These are phyloP conservation scores for Sciurus carolinensis DNA, from an alignment of 2,797 vertebrate genomes.

Conservation along the genomic window DNA sequence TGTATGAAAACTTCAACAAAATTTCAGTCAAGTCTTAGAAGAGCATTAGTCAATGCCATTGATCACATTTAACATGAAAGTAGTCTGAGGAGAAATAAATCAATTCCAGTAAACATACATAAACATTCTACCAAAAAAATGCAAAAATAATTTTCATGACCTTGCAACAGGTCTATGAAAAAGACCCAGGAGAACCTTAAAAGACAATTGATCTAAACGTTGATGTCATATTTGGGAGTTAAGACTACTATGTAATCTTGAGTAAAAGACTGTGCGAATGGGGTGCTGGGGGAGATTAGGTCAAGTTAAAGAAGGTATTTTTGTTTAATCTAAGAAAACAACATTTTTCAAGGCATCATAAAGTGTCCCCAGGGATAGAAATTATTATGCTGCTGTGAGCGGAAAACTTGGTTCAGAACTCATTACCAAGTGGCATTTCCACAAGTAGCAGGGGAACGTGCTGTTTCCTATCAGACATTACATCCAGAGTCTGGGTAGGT, in stretches of 20 bases:
- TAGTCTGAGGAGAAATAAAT: not conserved
- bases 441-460: slow-evolving; percentile 63
- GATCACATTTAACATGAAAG: not conserved
- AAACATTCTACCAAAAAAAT: slow-evolving; percentile 38
- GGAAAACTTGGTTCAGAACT: slow-evolving; percentile 75
- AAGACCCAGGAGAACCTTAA: not conserved
- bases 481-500: slow-evolving; percentile 31
- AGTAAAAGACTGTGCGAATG: slow-evolving; percentile 5
- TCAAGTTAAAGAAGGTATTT: slow-evolving; percentile 35
- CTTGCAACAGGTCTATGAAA: not conserved
- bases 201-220: not conserved
- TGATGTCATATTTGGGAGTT: not conserved
- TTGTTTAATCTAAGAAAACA: slow-evolving; percentile 36
- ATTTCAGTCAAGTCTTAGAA: not conserved
- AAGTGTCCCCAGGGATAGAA: slow-evolving; percentile 56
- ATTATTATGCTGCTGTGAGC: slow-evolving; percentile 45
- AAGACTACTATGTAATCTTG: not conserved
- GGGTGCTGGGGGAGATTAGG: not conserved
- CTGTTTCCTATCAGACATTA: slow-evolving; percentile 80
- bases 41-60: not conserved
- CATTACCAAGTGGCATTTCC: slow-evolving; percentile 80
- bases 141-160: slow-evolving; percentile 11
- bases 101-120: not conserved
- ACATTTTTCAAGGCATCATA: not conserved
- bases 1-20: not conserved